Evolutionary conservation across 2,113 vertebrate species (phyloP), one percentile per base, ranked within the genome.

Genomic region (Neotoma lepida): DNA sequence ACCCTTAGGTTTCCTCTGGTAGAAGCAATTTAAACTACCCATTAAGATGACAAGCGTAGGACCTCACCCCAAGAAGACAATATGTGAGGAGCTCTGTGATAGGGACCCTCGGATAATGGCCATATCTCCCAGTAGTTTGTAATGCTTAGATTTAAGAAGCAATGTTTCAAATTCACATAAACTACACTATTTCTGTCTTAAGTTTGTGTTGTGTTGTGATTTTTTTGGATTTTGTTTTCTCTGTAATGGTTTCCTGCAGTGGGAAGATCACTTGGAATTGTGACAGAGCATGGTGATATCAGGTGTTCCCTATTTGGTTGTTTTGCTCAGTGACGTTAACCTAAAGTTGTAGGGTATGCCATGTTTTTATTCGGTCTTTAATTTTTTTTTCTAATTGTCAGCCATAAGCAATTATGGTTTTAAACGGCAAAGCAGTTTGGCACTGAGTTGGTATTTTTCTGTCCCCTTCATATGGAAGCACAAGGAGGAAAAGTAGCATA

Each of bases 161-260:
- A 12, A 24, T 70, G 35, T 46, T 2, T 74, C 22, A 44, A 26
- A 28, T 88, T 39, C 24, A 68, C 56, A 49, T n/a, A 56, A 82
- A 77, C n/a, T 12, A 1, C 17, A 3, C 17, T 82, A 0, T 66
- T 86, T 12, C 68, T 39, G 49, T 6, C 9, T 9, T 66, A 64
- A 80, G 66, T 33, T 28, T 71, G n/a, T 70, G 81, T 61, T 28
- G 2, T 35, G 5, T 61, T 54, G 41, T 61, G 3, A 58, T 91
- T 54, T 86, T 49, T 94, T 49, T 39, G 76, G n/a, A 15, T 93
- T 82, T 51, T 71, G 6, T 73, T 6, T 89, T 95, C 56, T 82
- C n/a, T 35, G 14, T 51, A 39, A 46, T 44, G 30, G 26, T 51
- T 33, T 86, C 15, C 33, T 44, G 39, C 77, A 44, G 64, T 17